Evolutionary conservation across 1,140 invertebrate species (phyloP).

Genomic region (Lepidurus apus): DNA sequence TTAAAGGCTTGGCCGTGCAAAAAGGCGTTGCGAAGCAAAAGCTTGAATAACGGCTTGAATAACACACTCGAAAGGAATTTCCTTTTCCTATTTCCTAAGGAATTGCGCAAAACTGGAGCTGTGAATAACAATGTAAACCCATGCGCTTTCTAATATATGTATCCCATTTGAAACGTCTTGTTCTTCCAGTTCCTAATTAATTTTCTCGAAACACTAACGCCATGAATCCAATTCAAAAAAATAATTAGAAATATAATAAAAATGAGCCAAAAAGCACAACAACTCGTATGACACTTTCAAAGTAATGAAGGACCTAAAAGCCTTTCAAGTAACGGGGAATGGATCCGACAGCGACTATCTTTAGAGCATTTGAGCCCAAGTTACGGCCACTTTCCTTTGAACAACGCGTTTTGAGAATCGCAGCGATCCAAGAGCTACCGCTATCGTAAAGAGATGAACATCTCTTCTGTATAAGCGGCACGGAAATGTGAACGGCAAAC

Average conservation of each 20-base stretch:
- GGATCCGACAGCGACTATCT: not conserved
- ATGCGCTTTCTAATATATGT: too few relatives aligned
- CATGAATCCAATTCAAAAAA: too few relatives aligned
- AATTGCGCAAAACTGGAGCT: too few relatives aligned
- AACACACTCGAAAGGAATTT: too few relatives aligned
- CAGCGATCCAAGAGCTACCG: not conserved
- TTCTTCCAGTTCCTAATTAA: too few relatives aligned
- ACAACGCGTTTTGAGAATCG: not conserved
- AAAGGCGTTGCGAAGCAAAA: conserved; percentile 15
- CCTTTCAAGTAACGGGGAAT: not conserved
- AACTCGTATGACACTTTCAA: not conserved
- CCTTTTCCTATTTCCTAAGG: too few relatives aligned
- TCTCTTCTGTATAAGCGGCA: not conserved
- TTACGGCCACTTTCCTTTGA: not conserved
- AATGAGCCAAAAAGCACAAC: not conserved
- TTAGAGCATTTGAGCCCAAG: not conserved
- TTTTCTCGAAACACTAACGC: too few relatives aligned
- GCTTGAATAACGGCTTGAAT: too few relatives aligned
- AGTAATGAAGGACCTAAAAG: not conserved
- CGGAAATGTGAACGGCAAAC: not conserved
- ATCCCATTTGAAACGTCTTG: too few relatives aligned
- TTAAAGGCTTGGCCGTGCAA: conserved; percentile 4
- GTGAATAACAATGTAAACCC: too few relatives aligned
- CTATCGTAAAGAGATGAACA: not conserved
- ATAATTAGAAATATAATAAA: not conserved